Base-by-base conservation (phyloP, 2,113 vertebrate species). In the Stictonetta naevosa region DNA sequence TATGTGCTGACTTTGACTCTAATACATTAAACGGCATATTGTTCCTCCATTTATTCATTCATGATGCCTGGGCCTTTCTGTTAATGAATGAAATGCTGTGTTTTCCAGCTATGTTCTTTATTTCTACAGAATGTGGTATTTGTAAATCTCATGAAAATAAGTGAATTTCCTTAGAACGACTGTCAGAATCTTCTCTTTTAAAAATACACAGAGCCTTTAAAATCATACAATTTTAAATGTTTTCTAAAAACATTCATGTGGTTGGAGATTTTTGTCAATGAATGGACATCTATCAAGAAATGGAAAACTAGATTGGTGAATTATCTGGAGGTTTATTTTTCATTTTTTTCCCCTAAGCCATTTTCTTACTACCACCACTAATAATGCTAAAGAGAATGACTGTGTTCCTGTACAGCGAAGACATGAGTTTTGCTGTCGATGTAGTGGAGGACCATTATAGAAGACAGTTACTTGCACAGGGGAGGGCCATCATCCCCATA, bases 121-220 rank as follows among this genome's bases (percentile, higher is more conserved):
- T 83, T 91, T 85, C 56, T 55, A 62, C 16, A 76, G 87, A 60
- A 2, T 1, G 0, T 1, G 0, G 8, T 31, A 0, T 55, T 73
- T 66, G 29, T 8, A 64, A 81, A 42, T 83, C 7, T 59, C 83
- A 11, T 42, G 68, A 91, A 90, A 81, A 64, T 60, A 80, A 40
- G 5, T n/a, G 34, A 91, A 73, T 73, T 72, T 34, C 20, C 34
- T 72, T 36, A 15, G 31, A 79, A 63, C 34, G 22, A 15, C 10
- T 69, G 29, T 26, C 42, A 58, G 13, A 78, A 55, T 48, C 18
- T 3, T 40, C 10, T 11, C 15, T 69, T 89, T 89, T 40, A 44
- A 58, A 93, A 60, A 10, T 40, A 56, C 17, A 12, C 15, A 16
- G 13, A 69, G 6, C 6, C 10, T 90, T 87, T 72, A 42, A 59